These are phyloP conservation scores for Onthophagus sagittarius DNA, from an alignment of 2,888 invertebrate genomes.

Conservation along the genomic window DNA sequence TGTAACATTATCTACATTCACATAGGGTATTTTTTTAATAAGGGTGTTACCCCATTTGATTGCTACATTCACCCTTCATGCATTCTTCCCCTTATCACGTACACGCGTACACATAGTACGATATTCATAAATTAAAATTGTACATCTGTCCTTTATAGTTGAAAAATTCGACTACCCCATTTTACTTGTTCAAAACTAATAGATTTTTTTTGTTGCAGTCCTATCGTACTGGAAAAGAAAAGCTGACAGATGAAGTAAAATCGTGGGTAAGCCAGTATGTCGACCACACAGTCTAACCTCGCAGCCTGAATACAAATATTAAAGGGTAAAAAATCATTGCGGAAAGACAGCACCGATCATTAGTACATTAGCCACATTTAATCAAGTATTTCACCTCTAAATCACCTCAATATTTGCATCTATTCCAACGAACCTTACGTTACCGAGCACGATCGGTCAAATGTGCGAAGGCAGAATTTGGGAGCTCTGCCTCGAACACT, in stretches of 20 bases:
- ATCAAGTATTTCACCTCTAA: not conserved
- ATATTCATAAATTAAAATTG: not conserved
- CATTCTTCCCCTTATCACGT: not conserved
- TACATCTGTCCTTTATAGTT: not conserved
- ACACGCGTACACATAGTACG: not conserved
- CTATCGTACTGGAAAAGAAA: slow-evolving; percentile 17
- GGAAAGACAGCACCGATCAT: slow-evolving; percentile 3
- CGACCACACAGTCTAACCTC: not conserved
- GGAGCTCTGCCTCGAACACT: slow-evolving; percentile 21
- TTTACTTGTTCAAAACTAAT: not conserved
- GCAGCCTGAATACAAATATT: slow-evolving; percentile 3
- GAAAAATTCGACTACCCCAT: not conserved
- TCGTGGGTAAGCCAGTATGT: slow-evolving; percentile 18
- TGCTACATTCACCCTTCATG: not conserved
- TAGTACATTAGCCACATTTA: not conserved
- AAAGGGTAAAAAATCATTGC: slow-evolving; percentile 5
- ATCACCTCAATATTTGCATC: not conserved
- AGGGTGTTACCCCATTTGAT: not conserved
- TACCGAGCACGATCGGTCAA: not conserved
- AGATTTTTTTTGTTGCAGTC: slow-evolving; percentile 17
- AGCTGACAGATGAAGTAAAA: slow-evolving; percentile 21
- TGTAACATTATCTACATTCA: not conserved
- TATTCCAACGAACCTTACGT: not conserved
- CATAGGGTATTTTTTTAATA: not conserved
- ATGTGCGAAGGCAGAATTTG: slow-evolving; percentile 18